Conservation (phyloP, 2,113 vertebrate genomes). For the Campylomormyrus numenius region DNA sequence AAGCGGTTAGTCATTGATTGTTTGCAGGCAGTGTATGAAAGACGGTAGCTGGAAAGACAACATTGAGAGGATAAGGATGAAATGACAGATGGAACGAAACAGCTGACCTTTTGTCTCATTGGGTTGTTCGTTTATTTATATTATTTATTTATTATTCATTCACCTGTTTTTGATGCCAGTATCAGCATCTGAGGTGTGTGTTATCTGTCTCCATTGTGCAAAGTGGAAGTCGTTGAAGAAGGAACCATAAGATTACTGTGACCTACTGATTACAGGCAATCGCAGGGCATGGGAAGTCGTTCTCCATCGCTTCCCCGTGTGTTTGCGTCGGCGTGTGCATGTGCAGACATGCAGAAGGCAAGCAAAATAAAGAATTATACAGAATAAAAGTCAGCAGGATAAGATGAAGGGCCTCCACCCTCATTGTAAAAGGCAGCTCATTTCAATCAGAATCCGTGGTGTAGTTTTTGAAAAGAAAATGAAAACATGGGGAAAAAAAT, state of each 20-base stretch:
- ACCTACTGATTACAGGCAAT: neutral
- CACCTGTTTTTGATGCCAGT: neutral
- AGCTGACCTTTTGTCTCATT: neutral
- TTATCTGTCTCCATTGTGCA: neutral
- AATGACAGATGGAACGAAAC: neutral
- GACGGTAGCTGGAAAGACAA: neutral
- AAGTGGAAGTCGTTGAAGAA: neutral
- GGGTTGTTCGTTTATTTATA: neutral
- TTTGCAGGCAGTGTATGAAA: neutral
- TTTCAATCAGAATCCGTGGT: slow-evolving; percentile 46
- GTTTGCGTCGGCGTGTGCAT: neutral
- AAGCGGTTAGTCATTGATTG: neutral
- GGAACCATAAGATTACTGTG: neutral
- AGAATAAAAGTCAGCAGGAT: neutral
- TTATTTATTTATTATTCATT: neutral
- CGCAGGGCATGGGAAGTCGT: neutral
- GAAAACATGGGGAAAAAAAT: slow-evolving; percentile 36
- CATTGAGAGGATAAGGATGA: neutral
- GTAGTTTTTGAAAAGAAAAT: slow-evolving; percentile 45
- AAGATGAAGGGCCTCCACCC: slow-evolving; percentile 30
- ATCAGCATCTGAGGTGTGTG: neutral
- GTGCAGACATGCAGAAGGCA: neutral
- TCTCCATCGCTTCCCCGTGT: neutral
- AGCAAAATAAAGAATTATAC: neutral
- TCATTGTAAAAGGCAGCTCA: slow-evolving; percentile 41